phyloP scores from a whole-genome alignment of 1,140 invertebrate genomes.

The Callitettix versicolor region DNA sequence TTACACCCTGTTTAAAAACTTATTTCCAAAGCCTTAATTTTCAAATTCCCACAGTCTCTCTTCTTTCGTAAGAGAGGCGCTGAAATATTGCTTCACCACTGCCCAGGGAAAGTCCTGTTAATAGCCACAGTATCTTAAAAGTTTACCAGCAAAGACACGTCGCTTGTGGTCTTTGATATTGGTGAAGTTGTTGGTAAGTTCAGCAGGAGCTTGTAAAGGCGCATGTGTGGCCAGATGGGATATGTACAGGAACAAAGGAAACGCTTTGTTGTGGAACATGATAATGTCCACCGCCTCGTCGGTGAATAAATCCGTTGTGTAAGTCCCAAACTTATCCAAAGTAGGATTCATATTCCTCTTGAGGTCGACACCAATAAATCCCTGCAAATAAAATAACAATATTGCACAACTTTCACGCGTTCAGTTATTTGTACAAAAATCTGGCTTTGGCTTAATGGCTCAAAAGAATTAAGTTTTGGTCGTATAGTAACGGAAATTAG shows the following conservation, averaged over 20 bases:
- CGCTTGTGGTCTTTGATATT: slow-evolving; percentile 44
- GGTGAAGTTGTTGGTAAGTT: slow-evolving; percentile 41
- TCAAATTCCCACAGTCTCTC: not conserved
- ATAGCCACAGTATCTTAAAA: not conserved
- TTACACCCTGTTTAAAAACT: not conserved
- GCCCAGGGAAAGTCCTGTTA: not conserved
- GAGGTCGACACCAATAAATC: slow-evolving; percentile 25
- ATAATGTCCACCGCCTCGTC: slow-evolving; percentile 43
- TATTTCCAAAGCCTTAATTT: not conserved
- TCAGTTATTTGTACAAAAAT: no score
- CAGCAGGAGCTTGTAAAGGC: slow-evolving; percentile 44
- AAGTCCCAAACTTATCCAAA: slow-evolving; percentile 28
- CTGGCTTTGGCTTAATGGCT: no score
- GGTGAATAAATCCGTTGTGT: slow-evolving; percentile 47
- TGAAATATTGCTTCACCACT: not conserved
- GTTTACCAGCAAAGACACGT: slow-evolving; percentile 42
- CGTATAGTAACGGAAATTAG: no score
- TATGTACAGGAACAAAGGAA: slow-evolving; percentile 67
- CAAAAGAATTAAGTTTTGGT: no score
- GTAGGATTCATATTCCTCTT: slow-evolving; percentile 10
- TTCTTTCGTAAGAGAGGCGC: not conserved
- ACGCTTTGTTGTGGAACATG: slow-evolving; percentile 33
- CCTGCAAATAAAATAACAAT: slow-evolving; percentile 26
- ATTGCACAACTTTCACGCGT: slow-evolving; percentile 10
- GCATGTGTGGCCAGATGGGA: slow-evolving; percentile 69